Base-by-base conservation (phyloP, 1,140 invertebrate genomes). In the Drosophila tsacasi region DNA sequence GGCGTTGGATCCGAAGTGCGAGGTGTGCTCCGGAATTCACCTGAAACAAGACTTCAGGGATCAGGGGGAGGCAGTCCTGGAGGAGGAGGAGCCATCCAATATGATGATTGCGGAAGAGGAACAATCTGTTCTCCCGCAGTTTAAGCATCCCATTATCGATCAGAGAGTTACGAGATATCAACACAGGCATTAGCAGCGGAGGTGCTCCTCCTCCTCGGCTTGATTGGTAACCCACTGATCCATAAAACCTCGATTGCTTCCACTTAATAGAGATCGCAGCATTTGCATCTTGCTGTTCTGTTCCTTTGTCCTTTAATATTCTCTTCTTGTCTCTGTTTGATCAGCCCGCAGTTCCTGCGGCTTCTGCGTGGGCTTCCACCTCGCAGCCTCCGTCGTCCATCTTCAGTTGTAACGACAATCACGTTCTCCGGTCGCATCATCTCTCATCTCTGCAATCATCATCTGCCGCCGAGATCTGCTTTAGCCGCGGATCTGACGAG, bases 391-490 rank as follows among this genome's bases (percentile, higher is more conserved):
- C 25, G 13, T 39, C 3, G 19, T 42, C 32, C 57, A 40, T 62
- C 63, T 37, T 39, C 54, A 78, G 50, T 76, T 82, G 60, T 62
- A 46, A 87, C 71, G 68, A 74, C 67, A 87, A 83, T 71, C 84
- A 87, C 84, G 77, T 81, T 76, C 47, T 50, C 39, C 54, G 55
- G 40, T 49, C n/a, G 44, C 35, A 74, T 55, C 67, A 72, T 76
- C 66, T 76, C 61, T 87, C 80, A 76, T 78, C 71, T 82, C 67
- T 68, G 73, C 66, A 77, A 67, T 76, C 72, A 76, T 57, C 78
- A 87, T 87, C 79, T 83, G 76, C 83, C 72, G 79, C 83, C 21
- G 44, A 49, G 59, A 68, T 68, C 30, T 35, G 12, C 27, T 25
- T 25, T 59, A 78, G 67, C 62, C 58, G 27, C 50, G 23, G 39